Conservation (phyloP, 2,113 vertebrate species). For the Peucedramus taeniatus region DNA sequence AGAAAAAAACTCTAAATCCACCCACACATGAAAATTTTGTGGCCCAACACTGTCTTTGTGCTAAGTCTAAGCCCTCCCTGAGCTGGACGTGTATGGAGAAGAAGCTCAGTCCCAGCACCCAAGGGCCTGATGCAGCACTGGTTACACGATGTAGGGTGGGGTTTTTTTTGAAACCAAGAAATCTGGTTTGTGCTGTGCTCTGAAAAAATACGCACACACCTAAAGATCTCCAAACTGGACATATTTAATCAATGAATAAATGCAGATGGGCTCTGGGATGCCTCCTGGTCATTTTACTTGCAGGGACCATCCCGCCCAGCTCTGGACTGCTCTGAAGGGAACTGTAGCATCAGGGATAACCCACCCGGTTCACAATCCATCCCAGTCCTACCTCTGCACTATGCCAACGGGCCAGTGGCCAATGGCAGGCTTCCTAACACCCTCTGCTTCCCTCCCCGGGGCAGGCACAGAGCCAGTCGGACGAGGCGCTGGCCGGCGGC, state of each 20-base stretch:
- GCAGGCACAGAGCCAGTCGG: slow-evolving; percentile 74
- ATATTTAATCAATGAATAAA: not conserved
- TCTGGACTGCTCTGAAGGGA: accelerated
- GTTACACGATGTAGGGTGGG: accelerated
- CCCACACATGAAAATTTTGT: not conserved
- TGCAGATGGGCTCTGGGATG: not conserved
- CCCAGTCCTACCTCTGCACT: accelerated
- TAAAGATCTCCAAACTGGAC: not conserved
- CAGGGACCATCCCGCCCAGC: not conserved
- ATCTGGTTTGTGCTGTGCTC: not conserved
- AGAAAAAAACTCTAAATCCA: not conserved
- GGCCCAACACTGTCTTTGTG: not conserved
- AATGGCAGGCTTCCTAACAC: not conserved
- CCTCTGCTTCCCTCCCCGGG: not conserved
- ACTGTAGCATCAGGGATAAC: not conserved
- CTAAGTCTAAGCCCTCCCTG: not conserved
- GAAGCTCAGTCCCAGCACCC: not conserved
- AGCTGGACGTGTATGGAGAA: not conserved
- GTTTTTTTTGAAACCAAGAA: not conserved
- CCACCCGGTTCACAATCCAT: too few relatives aligned
- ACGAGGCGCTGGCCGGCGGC: slow-evolving; percentile 49
- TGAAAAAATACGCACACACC: not conserved
- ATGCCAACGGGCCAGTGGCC: accelerated
- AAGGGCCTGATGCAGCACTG: accelerated
- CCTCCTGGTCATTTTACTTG: not conserved